Evolutionary conservation across 2,797 vertebrate species (phyloP).

Genomic region (Morus bassanus): DNA sequence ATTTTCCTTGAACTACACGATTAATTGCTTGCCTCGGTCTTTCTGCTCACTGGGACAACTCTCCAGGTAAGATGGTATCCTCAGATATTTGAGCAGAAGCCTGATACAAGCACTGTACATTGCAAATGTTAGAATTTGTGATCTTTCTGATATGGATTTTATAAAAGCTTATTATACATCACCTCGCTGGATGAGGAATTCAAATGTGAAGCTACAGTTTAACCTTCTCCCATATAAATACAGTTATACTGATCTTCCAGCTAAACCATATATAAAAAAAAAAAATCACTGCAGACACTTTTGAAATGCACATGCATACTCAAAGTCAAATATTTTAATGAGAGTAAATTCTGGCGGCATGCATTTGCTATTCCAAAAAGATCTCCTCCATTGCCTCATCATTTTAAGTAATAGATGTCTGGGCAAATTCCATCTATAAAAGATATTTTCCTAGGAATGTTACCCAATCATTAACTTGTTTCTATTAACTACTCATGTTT

Average conservation of each 20-base stretch:
- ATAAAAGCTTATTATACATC: background rate
- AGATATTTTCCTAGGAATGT: conserved; percentile 1
- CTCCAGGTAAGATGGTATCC: accelerated
- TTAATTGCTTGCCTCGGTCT: background rate
- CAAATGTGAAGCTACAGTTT: background rate
- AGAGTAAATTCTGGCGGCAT: background rate
- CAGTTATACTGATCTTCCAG: background rate
- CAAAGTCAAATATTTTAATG: background rate
- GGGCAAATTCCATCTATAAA: background rate
- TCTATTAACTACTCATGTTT: background rate
- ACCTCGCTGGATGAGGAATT: background rate
- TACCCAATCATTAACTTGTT: background rate
- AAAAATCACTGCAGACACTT: background rate
- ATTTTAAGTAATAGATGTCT: background rate
- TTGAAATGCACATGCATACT: background rate
- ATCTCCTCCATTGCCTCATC: background rate
- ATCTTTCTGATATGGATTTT: background rate
- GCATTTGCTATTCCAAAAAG: background rate
- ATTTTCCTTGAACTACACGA: background rate
- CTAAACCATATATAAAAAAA: background rate
- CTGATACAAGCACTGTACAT: background rate
- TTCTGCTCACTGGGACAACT: background rate
- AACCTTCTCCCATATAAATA: background rate
- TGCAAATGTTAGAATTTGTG: background rate
- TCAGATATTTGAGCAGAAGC: background rate